A percentile compares a stretch with the other conserved stretches of the same genome.
Conservation (phyloP, 2,797 vertebrate species). For the Hippopotamyrus pictus region DNA sequence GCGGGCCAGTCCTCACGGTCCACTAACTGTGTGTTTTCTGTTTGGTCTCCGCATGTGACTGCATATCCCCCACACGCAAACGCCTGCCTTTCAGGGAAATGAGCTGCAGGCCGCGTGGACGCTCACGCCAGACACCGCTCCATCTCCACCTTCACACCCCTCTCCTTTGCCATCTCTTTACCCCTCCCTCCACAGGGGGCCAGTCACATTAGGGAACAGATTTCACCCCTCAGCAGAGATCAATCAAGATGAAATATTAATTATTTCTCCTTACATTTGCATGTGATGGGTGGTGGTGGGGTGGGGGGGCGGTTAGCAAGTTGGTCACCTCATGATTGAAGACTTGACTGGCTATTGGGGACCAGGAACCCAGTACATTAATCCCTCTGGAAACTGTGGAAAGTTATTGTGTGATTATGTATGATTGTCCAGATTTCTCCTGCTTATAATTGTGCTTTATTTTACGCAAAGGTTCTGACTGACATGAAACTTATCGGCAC, state of each 20-base stretch:
- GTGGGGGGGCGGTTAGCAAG: neutral
- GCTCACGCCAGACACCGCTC: slow-evolving; percentile 10
- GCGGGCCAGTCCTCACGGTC: neutral
- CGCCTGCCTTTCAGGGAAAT: neutral
- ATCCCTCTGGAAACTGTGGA: neutral
- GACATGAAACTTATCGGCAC: neutral
- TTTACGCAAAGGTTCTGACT: neutral
- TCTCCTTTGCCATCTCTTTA: slow-evolving; percentile 6
- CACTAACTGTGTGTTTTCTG: neutral
- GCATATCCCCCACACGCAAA: neutral
- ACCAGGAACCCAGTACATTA: neutral
- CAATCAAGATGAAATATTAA: slow-evolving; percentile 6
- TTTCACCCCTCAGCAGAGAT: neutral
- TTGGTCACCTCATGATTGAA: neutral
- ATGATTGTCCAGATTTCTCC: neutral
- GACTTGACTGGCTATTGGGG: neutral
- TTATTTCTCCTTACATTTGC: neutral
- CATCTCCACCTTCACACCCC: neutral
- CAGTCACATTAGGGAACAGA: neutral
- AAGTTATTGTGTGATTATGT: neutral
- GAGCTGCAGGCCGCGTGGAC: neutral
- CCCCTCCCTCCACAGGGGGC: slow-evolving; percentile 20
- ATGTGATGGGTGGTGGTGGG: neutral
- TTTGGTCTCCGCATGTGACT: neutral
- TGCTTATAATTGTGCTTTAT: neutral